Conservation (phyloP, 2,113 vertebrate species). For the Centrocercus urophasianus region DNA sequence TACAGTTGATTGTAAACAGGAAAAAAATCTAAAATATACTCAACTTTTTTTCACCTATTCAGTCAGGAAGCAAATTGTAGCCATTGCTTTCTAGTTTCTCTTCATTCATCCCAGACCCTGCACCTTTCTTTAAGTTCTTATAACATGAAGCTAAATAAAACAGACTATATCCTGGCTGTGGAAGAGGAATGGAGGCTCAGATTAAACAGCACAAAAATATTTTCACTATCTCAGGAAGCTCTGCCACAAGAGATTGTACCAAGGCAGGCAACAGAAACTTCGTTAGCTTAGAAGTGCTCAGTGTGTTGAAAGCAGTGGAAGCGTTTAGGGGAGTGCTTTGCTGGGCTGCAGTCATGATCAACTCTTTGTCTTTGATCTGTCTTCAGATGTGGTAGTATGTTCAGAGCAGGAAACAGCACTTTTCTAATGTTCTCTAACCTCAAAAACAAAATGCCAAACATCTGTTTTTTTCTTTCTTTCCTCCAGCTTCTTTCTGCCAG, state of each 20-base stretch:
- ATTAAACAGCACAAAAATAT: background rate
- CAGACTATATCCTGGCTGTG: no score
- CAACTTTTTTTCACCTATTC: background rate
- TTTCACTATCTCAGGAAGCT: background rate
- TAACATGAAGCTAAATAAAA: background rate
- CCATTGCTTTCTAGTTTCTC: background rate
- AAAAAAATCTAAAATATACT: background rate
- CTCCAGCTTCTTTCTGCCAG: slow-evolving; percentile 48
- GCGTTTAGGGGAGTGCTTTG: background rate
- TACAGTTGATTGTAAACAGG: background rate
- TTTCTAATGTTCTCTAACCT: slow-evolving; percentile 51
- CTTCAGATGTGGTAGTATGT: slow-evolving; percentile 1
- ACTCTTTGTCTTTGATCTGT: background rate
- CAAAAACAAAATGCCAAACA: slow-evolving; percentile 39
- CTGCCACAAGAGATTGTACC: background rate
- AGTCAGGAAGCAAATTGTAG: background rate
- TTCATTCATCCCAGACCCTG: background rate
- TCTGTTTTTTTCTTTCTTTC: slow-evolving; percentile 21
- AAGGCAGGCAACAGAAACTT: background rate
- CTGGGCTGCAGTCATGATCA: slow-evolving; percentile 1
- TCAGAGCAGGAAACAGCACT: slow-evolving; percentile 44
- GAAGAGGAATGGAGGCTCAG: background rate
- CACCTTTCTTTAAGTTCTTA: background rate
- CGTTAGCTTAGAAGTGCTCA: background rate
- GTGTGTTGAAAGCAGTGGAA: background rate